phyloP scores from a whole-genome alignment of 2,797 vertebrate genomes.

The Alectoris magna region DNA sequence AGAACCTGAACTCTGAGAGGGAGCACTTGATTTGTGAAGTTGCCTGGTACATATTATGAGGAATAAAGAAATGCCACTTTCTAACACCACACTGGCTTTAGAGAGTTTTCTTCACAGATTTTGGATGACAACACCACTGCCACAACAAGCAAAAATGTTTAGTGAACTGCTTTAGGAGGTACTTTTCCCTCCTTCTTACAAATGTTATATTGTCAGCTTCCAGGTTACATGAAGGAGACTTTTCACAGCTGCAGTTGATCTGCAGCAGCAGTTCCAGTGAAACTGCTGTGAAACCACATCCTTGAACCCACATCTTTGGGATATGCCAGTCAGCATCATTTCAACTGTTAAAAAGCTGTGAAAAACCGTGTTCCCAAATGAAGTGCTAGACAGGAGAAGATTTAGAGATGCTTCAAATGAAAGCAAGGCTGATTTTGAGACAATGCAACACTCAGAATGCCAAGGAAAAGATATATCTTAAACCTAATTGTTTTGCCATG shows the following conservation, averaged over 20 bases:
- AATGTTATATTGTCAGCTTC: not conserved
- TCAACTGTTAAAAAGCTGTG: not conserved
- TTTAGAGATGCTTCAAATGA: constrained; percentile 31
- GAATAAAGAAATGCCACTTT: no score
- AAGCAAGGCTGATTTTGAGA: not conserved
- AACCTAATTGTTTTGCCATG: not conserved
- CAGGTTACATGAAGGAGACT: not conserved
- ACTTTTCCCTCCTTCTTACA: not conserved
- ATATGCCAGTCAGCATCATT: not conserved
- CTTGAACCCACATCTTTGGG: not conserved
- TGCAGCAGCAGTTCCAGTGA: not conserved
- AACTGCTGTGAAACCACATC: not conserved
- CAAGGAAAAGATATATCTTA: not conserved
- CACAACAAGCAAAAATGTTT: not conserved
- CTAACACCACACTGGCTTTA: no score
- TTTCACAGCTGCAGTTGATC: not conserved
- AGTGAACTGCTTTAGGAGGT: not conserved
- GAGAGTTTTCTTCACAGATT: no score
- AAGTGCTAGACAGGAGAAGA: not conserved
- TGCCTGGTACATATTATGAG: no score
- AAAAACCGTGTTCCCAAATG: not conserved
- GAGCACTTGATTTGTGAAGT: no score
- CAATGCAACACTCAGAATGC: not conserved
- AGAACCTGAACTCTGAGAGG: no score
- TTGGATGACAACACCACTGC: not conserved